phyloP scores from a whole-genome alignment of 2,797 vertebrate species.

The Remorina albescens region DNA sequence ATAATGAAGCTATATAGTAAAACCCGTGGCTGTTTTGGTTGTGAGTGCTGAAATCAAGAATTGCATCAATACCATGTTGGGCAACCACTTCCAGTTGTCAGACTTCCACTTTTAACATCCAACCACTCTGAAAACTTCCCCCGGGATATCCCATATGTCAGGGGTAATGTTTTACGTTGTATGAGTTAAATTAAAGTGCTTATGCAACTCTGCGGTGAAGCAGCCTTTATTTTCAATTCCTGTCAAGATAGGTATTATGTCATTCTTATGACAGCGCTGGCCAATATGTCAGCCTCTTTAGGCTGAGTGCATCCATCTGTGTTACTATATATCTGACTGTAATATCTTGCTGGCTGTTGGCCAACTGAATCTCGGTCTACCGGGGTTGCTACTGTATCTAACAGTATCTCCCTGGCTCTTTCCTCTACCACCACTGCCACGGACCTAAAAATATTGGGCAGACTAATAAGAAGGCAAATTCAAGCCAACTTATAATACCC shows the following conservation, averaged over 20 bases:
- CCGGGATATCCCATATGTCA: slow-evolving; percentile 72
- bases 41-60: slow-evolving; percentile 49
- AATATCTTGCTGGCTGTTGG: slow-evolving; percentile 78
- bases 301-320: slow-evolving; percentile 85
- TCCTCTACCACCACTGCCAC: slow-evolving; percentile 48
- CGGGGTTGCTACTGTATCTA: slow-evolving; percentile 68
- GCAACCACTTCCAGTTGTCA: slow-evolving; percentile 53
- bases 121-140: slow-evolving; percentile 55
- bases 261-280: slow-evolving; percentile 82
- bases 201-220: slow-evolving; percentile 76
- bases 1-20: slow-evolving; percentile 23
- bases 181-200: slow-evolving; percentile 75
- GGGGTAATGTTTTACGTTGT: slow-evolving; percentile 69
- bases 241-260: slow-evolving; percentile 82
- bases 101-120: slow-evolving; percentile 65
- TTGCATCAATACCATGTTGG: slow-evolving; percentile 44
- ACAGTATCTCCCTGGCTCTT: slow-evolving; percentile 57
- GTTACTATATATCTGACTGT: slow-evolving; percentile 83
- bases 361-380: slow-evolving; percentile 73
- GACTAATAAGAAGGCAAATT: slow-evolving; percentile 60
- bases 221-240: slow-evolving; percentile 83
- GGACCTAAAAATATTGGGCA: slow-evolving; percentile 71
- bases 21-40: slow-evolving; percentile 20
- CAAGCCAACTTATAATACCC: slow-evolving; percentile 63
- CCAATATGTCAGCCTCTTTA: slow-evolving; percentile 84